phyloP scores from a whole-genome alignment of 2,888 invertebrate species.

The Acanthoscelides obtectus region DNA sequence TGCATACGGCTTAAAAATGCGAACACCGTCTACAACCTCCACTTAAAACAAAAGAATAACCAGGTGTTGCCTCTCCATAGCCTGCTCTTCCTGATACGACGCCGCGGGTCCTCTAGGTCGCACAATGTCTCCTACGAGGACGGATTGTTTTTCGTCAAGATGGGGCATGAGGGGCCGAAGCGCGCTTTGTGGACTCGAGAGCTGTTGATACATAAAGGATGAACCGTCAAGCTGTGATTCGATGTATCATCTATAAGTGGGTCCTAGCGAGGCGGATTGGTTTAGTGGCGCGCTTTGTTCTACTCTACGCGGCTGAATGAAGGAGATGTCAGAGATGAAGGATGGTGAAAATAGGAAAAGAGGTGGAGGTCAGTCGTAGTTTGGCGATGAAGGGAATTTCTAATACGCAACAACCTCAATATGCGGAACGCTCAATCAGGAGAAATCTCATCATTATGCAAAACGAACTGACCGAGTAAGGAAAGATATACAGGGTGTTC shows the following conservation, averaged over 20 bases:
- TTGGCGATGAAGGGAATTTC: too few relatives aligned
- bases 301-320: neutral
- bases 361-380: too few relatives aligned
- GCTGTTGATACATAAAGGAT: neutral
- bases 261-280: neutral
- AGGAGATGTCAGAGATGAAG: neutral
- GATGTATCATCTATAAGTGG: neutral
- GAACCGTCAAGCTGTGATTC: neutral
- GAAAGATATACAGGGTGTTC: too few relatives aligned
- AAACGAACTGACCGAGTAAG: too few relatives aligned
- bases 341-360: too few relatives aligned
- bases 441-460: too few relatives aligned
- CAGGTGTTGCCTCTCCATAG: neutral
- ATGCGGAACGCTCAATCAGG: too few relatives aligned
- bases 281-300: neutral
- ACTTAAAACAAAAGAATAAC: neutral
- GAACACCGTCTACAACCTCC: neutral
- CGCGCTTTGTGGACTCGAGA: neutral
- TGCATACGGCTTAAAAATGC: too few relatives aligned
- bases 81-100: neutral
- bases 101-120: neutral
- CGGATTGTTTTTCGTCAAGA: neutral
- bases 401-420: too few relatives aligned
- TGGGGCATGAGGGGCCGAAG: neutral
- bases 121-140: neutral